phyloP scores from a whole-genome alignment of 2,888 invertebrate genomes.

The Drosophila crucigera region DNA sequence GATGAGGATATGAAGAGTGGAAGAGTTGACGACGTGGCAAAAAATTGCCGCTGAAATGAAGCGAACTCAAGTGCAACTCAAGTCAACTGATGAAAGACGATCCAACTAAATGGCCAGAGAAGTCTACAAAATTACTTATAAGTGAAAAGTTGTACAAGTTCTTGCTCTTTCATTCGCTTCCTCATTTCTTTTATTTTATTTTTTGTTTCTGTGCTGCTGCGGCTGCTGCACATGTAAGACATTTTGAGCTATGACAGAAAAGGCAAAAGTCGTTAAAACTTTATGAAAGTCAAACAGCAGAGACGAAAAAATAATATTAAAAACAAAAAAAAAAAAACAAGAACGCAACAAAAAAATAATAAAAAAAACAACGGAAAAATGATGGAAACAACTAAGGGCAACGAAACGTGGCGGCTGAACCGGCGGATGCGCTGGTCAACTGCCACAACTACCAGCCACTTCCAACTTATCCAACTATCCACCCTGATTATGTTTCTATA shows the following conservation, averaged over 20 bases:
- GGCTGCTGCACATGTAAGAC: constrained; percentile 74
- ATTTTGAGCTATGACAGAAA: constrained; percentile 71
- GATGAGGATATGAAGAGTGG: background rate
- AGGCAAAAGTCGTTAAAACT: constrained; percentile 83
- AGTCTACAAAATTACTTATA: constrained; percentile 72
- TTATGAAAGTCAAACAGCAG: constrained; percentile 82
- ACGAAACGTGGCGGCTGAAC: constrained; percentile 71
- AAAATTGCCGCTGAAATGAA: constrained; percentile 67
- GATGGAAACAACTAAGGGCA: constrained; percentile 77
- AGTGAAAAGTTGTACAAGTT: constrained; percentile 77
- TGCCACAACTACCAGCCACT: constrained; percentile 52
- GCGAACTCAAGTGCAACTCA: constrained; percentile 67
- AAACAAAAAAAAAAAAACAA: constrained; percentile 27
- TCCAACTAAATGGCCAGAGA: constrained; percentile 57
- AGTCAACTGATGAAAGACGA: constrained; percentile 40
- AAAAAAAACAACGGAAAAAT: constrained; percentile 41
- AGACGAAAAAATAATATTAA: constrained; percentile 38
- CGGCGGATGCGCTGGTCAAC: constrained; percentile 67
- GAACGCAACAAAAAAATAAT: constrained; percentile 24
- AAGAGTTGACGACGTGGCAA: background rate
- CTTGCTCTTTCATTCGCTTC: constrained; percentile 50
- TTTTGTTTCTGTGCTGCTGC: constrained; percentile 22
- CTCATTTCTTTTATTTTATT: constrained; percentile 15
- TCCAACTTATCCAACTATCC: constrained; percentile 40
- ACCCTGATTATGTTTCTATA: constrained; percentile 59